Evolutionary conservation across 1,140 invertebrate genomes (phyloP).

Genomic region (Nymphalis io): DNA sequence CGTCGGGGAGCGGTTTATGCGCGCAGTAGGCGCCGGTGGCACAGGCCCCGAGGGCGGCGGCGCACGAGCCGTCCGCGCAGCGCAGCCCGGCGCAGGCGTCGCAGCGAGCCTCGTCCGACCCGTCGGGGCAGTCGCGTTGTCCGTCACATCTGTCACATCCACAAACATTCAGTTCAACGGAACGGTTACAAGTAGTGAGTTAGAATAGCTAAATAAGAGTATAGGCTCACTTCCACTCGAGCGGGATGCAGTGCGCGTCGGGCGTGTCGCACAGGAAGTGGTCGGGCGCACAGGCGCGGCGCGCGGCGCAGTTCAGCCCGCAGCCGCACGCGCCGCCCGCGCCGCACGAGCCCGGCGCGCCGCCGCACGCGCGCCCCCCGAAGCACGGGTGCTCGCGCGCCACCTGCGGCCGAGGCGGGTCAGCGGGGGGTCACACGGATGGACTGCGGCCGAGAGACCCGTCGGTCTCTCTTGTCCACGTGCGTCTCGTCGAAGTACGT

Average conservation of each 20-base stretch:
- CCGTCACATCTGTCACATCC: slow-evolving; percentile 88
- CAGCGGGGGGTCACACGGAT: no score
- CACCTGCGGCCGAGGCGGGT: slow-evolving; percentile 38
- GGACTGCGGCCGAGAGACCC: no score
- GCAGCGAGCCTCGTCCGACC: slow-evolving; percentile 90
- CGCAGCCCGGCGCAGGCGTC: slow-evolving; percentile 83
- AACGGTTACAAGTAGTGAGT: not conserved
- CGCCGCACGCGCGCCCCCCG: slow-evolving; percentile 86
- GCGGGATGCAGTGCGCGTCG: slow-evolving; percentile 87
- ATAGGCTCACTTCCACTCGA: slow-evolving; percentile 84
- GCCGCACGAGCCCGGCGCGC: slow-evolving; percentile 81
- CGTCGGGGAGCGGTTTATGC: slow-evolving; percentile 82
- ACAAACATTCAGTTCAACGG: not conserved
- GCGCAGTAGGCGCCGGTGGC: slow-evolving; percentile 84
- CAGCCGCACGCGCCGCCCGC: slow-evolving; percentile 83
- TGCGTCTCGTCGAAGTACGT: no score
- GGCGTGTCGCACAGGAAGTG: slow-evolving; percentile 87
- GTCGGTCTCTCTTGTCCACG: no score
- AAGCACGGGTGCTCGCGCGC: slow-evolving; percentile 61
- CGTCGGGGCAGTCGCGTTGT: slow-evolving; percentile 91
- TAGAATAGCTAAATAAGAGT: not conserved
- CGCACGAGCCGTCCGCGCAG: slow-evolving; percentile 86
- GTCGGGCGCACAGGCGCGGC: slow-evolving; percentile 86
- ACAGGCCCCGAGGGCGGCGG: slow-evolving; percentile 81
- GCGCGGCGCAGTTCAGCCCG: slow-evolving; percentile 89